A percentile compares a stretch with the other conserved stretches of the same genome.
Evolutionary conservation across 2,888 invertebrate genomes (phyloP).

Genomic region (Ecliptopera silaceata): DNA sequence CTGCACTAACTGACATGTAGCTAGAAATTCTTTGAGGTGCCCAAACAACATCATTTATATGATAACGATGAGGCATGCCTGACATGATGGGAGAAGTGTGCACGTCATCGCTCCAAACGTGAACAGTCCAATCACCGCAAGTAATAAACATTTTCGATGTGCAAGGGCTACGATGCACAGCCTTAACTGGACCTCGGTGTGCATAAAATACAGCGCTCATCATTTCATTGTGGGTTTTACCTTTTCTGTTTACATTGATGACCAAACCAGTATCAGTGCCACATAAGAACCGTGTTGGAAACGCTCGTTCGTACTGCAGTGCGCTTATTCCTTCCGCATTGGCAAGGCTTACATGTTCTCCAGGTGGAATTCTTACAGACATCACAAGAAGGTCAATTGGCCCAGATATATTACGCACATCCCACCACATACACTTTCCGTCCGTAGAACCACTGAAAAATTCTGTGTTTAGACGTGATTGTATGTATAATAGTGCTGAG

Average conservation of each 20-base stretch:
- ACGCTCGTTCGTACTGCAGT: slow-evolving; percentile 86
- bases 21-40: slow-evolving; percentile 63
- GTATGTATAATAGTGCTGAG: slow-evolving; percentile 79
- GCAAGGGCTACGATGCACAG: slow-evolving; percentile 85
- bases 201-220: slow-evolving; percentile 83
- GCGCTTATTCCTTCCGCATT: slow-evolving; percentile 83
- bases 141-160: slow-evolving; percentile 86
- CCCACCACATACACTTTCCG: slow-evolving; percentile 86
- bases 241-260: slow-evolving; percentile 86
- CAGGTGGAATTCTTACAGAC: slow-evolving; percentile 76
- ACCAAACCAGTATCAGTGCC: slow-evolving; percentile 63
- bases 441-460: slow-evolving; percentile 85
- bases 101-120: slow-evolving; percentile 87
- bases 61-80: slow-evolving; percentile 47
- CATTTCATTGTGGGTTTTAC: slow-evolving; percentile 84
- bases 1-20: slow-evolving; percentile 60
- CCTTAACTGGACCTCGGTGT: slow-evolving; percentile 81
- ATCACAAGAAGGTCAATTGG: slow-evolving; percentile 84
- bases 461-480: slow-evolving; percentile 82
- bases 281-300: slow-evolving; percentile 82
- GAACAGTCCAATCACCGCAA: slow-evolving; percentile 85
- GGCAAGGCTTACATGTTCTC: slow-evolving; percentile 68
- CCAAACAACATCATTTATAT: slow-evolving; percentile 57
- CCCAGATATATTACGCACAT: slow-evolving; percentile 82
- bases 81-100: slow-evolving; percentile 62